Evolutionary conservation across 2,113 vertebrate genomes (phyloP).

Genomic region (human (Homo sapiens)): GRCh38 chr4:21341501-21342000

Average conservation of each 20-base stretch:
- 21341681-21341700: not conserved
- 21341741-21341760: not conserved
- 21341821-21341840: not conserved
- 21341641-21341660: not conserved
- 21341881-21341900: not conserved
- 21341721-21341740: not conserved
- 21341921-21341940: not conserved
- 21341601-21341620: not conserved
- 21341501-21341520: not conserved
- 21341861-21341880: not conserved
- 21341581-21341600: not conserved
- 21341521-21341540: slow-evolving; percentile 7
- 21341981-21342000: not conserved
- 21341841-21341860: not conserved
- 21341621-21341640: not conserved
- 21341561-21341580: not conserved
- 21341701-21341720: not conserved
- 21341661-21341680: not conserved
- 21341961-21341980: not conserved
- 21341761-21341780: not conserved
- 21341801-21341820: not conserved
- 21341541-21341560: not conserved
- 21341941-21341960: not conserved
- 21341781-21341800: not conserved
- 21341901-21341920: not conserved